A percentile compares a stretch with the other conserved stretches of the same genome.
These are phyloP conservation scores for Halocaridina rubra DNA, from an alignment of 2,888 invertebrate species.

Conservation along the genomic window DNA sequence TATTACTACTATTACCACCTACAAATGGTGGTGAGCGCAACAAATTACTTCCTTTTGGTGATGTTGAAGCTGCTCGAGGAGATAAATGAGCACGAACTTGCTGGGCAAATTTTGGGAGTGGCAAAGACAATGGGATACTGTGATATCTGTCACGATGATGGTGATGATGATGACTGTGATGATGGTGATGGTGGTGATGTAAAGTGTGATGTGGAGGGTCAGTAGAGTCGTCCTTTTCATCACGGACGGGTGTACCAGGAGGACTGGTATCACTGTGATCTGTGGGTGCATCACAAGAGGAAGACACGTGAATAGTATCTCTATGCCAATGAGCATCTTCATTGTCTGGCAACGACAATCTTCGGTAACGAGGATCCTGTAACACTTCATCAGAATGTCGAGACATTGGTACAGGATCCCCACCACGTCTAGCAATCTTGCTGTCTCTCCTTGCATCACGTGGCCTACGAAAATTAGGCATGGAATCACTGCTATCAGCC, in stretches of 20 bases:
- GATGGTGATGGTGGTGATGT: slow-evolving; percentile 59
- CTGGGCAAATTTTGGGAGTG: slow-evolving; percentile 86
- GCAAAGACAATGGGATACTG: slow-evolving; percentile 82
- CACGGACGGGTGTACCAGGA: slow-evolving; percentile 86
- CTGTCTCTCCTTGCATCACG: slow-evolving; percentile 41
- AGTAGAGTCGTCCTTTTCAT: slow-evolving; percentile 80
- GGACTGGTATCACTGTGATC: slow-evolving; percentile 79
- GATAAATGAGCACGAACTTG: slow-evolving; percentile 55
- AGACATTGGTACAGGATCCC: slow-evolving; percentile 24
- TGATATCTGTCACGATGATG: slow-evolving; percentile 55
- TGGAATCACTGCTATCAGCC: slow-evolving; percentile 48
- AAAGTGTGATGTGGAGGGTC: slow-evolving; percentile 36
- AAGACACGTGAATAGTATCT: slow-evolving; percentile 44
- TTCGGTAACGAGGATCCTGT: slow-evolving; percentile 51
- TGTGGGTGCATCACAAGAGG: slow-evolving; percentile 56
- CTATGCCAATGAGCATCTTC: slow-evolving; percentile 50
- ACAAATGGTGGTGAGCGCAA: slow-evolving; percentile 48
- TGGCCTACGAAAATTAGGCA: slow-evolving; percentile 55
- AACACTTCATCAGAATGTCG: slow-evolving; percentile 36
- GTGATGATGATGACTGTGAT: slow-evolving; percentile 41
- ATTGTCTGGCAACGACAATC: slow-evolving; percentile 29
- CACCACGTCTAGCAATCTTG: slow-evolving; percentile 17
- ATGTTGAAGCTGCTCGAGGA: slow-evolving; percentile 52
- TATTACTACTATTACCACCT: slow-evolving; percentile 21
- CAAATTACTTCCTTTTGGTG: slow-evolving; percentile 46